Evolutionary conservation across 2,888 invertebrate species (phyloP).

Genomic region (Venusia cambrica): DNA sequence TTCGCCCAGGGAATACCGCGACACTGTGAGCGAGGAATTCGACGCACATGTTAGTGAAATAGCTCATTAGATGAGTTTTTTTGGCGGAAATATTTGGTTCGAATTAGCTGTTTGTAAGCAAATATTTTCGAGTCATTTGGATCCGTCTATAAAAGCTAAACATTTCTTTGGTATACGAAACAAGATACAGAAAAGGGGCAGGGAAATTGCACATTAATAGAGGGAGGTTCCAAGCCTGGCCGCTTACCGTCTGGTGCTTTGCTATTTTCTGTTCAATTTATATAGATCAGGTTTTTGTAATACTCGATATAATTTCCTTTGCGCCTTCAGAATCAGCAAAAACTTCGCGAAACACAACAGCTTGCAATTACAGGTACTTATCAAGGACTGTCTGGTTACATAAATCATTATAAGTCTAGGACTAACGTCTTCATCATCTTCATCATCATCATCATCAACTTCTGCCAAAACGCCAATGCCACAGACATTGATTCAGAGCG

Average conservation of each 20-base stretch:
- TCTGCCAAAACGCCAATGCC: too few species aligned
- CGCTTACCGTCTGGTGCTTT: constrained; percentile 20
- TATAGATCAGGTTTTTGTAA: constrained; percentile 2
- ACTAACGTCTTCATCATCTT: too few species aligned
- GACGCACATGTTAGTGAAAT: constrained; percentile 64
- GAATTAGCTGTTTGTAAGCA: constrained; percentile 16
- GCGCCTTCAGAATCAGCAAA: too few species aligned
- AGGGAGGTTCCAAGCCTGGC: constrained; percentile 7
- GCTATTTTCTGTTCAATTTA: constrained; percentile 17
- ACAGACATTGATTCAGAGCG: too few species aligned
- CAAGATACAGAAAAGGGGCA: constrained; percentile 3
- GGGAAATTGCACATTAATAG: constrained; percentile 16
- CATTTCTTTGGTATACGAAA: constrained; percentile 5
- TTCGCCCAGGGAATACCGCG: constrained; percentile 67
- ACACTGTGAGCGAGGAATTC: constrained; percentile 66
- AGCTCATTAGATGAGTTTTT: constrained; percentile 45
- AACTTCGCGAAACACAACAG: too few species aligned
- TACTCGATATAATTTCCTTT: constrained; percentile 7
- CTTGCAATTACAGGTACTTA: too few species aligned
- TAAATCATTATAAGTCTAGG: too few species aligned
- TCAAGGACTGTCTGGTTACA: too few species aligned
- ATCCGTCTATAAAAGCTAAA: background rate
- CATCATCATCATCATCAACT: too few species aligned
- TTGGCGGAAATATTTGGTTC: constrained; percentile 26
- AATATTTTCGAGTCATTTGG: constrained; percentile 9